phyloP scores from a whole-genome alignment of 2,113 vertebrate species.

The Mus spicilegus region DNA sequence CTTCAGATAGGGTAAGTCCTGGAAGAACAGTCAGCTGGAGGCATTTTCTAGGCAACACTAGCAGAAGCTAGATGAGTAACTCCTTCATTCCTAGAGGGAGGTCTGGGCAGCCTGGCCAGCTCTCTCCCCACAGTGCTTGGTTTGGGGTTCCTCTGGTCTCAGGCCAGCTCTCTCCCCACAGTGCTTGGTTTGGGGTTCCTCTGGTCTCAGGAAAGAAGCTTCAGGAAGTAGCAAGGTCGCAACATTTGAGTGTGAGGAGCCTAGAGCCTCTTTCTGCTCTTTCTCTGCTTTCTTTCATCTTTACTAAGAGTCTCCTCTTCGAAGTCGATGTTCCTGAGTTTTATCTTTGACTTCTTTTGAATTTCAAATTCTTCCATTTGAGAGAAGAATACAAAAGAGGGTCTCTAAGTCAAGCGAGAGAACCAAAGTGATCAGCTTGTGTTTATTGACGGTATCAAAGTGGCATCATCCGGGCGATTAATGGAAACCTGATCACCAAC shows the following conservation, averaged over 20 bases:
- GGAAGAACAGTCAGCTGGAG: not conserved
- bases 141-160: not conserved
- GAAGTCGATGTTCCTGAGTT: not conserved
- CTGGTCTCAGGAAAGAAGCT: not conserved
- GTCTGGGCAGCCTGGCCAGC: not conserved
- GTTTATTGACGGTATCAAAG: not conserved
- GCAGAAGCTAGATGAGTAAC: not conserved
- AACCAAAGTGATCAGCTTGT: not conserved
- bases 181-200: not conserved
- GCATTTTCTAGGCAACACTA: not conserved
- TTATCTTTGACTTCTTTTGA: not conserved
- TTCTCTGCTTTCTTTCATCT: too few relatives aligned
- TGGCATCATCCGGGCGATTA: not conserved
- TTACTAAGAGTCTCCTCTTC: not conserved
- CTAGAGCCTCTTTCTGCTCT: not conserved
- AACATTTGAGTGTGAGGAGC: not conserved
- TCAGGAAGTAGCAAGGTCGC: not conserved
- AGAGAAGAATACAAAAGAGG: not conserved
- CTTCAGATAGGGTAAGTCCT: not conserved
- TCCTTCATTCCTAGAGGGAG: not conserved
- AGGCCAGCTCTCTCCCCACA: not conserved
- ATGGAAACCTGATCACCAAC: not conserved
- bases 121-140: not conserved
- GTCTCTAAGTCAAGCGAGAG: not conserved
- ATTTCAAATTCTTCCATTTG: not conserved